Base-by-base conservation (phyloP, 2,797 vertebrate species). In the Megalops cyprinoides region DNA sequence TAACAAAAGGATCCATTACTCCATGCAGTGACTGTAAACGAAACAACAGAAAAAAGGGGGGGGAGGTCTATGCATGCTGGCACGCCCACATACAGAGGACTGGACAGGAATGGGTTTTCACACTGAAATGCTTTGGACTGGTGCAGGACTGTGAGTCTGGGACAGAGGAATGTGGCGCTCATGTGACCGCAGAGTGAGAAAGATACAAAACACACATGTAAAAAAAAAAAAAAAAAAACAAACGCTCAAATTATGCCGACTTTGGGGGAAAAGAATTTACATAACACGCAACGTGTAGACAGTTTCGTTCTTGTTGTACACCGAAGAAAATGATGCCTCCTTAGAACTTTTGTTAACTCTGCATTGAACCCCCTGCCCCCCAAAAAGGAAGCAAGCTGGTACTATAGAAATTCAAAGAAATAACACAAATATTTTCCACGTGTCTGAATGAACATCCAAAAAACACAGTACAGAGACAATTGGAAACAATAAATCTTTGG, bases 221-320 rank as follows among this genome's bases (percentile, higher is more conserved):
- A n/a, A n/a, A n/a, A n/a, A n/a, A n/a, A n/a, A n/a, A n/a, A n/a
- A n/a, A n/a, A n/a, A n/a, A n/a, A 94, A 93, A 88, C 18, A 90
- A 92, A 93, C 92, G 92, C 91, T 91, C 92, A 94, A 93, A 93
- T 94, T 94, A 94, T 94, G 94, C 94, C 93, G 93, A 95, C 94
- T 94, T 94, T 92, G 87, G 91, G 92, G 84, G 82, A 87, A 87
- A 90, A 87, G 87, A 83, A 86, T 85, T 84, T 87, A 92, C 90
- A 90, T 91, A 92, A 93, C 90, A 92, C 84, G 86, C 89, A 44
- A 92, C 87, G 91, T n/a, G 37, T 39, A 93, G 90, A 93, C 88
- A 93, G 92, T 84, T 86, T 88, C 15, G 44, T 46, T 44, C 4
- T 6, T 56, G 73, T 46, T 44, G 4, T 6, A 20, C 44, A 25